Evolutionary conservation across 2,888 invertebrate genomes (phyloP).

Genomic region (Cephus rjabovi): DNA sequence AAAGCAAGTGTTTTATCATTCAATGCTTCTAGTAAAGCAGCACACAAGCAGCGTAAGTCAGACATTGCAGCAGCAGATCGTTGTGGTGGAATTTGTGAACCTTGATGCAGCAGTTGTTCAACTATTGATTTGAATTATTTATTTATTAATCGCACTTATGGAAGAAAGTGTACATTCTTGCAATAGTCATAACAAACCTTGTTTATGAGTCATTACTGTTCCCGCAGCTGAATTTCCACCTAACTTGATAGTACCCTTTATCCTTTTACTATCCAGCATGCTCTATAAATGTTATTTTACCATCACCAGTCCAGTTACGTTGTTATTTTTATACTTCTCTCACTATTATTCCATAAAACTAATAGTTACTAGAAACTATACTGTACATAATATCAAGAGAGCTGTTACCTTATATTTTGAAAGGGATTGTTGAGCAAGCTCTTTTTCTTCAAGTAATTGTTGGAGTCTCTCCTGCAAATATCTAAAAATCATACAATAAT

Average conservation of each 20-base stretch:
- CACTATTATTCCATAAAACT: neutral
- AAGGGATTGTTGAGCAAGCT: conserved; percentile 78
- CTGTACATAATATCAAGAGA: conserved; percentile 16
- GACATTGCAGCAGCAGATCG: conserved; percentile 76
- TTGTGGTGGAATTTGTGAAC: conserved; percentile 69
- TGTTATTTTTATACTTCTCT: neutral
- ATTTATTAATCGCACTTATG: too few relatives aligned
- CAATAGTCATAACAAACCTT: conserved; percentile 70
- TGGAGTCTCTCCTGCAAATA: conserved; percentile 84
- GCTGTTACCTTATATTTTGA: conserved; percentile 79
- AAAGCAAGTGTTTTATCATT: conserved; percentile 88
- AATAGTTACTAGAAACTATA: conserved; percentile 44
- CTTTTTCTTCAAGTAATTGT: conserved; percentile 83
- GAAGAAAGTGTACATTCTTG: neutral
- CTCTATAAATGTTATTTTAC: conserved; percentile 67
- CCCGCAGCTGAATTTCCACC: conserved; percentile 75
- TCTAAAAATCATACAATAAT: conserved; percentile 49
- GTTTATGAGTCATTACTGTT: conserved; percentile 82
- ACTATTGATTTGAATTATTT: conserved; percentile 61
- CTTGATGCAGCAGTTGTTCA: conserved; percentile 79
- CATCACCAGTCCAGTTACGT: neutral
- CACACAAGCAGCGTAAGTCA: conserved; percentile 82
- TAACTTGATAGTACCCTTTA: conserved; percentile 78
- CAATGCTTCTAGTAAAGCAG: conserved; percentile 84
- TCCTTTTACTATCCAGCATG: conserved; percentile 78